phyloP scores from a whole-genome alignment of 2,797 vertebrate genomes.

The Cryptoprocta ferox region DNA sequence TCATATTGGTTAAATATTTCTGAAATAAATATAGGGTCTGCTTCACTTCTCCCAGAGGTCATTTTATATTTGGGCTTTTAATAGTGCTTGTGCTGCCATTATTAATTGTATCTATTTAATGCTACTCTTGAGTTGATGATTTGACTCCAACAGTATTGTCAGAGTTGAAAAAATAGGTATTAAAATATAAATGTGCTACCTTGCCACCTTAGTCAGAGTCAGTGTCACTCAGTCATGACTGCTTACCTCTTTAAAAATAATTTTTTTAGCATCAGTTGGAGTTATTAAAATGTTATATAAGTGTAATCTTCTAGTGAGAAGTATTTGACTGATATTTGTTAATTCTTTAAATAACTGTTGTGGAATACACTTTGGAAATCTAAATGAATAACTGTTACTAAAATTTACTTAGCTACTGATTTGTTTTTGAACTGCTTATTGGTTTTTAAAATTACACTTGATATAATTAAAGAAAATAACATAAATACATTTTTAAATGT shows the following conservation, averaged over 20 bases:
- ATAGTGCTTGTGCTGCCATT: neutral
- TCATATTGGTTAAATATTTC: neutral
- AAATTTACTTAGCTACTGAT: neutral
- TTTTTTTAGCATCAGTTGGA: neutral
- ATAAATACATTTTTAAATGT: neutral
- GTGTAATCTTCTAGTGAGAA: neutral
- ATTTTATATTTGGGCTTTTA: neutral
- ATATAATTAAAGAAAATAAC: neutral
- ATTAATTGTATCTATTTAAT: neutral
- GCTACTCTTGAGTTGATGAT: neutral
- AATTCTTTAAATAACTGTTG: neutral
- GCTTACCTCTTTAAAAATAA: neutral
- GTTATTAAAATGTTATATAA: neutral
- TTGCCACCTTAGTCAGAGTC: neutral
- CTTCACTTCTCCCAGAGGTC: neutral
- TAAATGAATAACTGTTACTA: neutral
- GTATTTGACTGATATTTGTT: neutral
- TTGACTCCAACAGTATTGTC: neutral
- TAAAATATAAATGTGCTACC: neutral
- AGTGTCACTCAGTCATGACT: neutral
- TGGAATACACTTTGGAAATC: neutral
- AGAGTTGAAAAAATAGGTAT: neutral
- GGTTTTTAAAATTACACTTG: neutral
- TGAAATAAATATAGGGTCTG: neutral
- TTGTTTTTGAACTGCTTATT: neutral